Percentiles rank a stretch among this genome's conserved stretches.
Evolutionary conservation across 2,888 invertebrate genomes (phyloP).

Genomic region (Erebia ligea): DNA sequence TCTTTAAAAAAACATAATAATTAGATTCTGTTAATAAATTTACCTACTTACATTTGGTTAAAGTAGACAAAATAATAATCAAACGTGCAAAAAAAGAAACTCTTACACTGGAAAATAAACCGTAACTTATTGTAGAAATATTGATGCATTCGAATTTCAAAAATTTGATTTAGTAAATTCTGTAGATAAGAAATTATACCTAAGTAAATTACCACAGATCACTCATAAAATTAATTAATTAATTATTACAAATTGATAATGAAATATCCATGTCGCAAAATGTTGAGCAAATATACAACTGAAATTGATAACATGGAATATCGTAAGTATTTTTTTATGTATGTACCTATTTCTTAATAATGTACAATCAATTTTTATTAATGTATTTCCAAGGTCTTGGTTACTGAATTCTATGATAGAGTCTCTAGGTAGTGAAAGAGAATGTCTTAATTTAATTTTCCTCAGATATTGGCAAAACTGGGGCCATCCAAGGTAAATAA

Average conservation of each 20-base stretch:
- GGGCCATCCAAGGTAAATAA: too few species aligned
- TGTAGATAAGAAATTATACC: background rate
- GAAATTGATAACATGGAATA: constrained; percentile 60
- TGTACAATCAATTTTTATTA: too few species aligned
- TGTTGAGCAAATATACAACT: constrained; percentile 49
- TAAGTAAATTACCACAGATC: constrained; percentile 12
- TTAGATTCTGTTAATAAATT: too few species aligned
- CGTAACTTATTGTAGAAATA: background rate
- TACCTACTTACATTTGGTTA: too few species aligned
- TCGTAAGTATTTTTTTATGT: constrained; percentile 55
- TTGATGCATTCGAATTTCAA: constrained; percentile 8
- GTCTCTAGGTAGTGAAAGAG: too few species aligned
- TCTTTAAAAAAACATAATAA: too few species aligned
- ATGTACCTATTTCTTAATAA: constrained; percentile 4
- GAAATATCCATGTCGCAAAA: constrained; percentile 71
- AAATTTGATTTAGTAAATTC: background rate
- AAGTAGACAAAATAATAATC: too few species aligned
- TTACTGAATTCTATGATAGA: too few species aligned
- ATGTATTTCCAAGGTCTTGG: background rate
- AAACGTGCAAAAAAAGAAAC: too few species aligned
- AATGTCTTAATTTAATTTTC: too few species aligned
- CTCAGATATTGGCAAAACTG: too few species aligned
- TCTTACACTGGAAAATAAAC: too few species aligned
- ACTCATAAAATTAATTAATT: background rate
- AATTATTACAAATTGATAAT: constrained; percentile 51